Conservation (phyloP, 2,113 vertebrate genomes). For the Lampris megalopsis region DNA sequence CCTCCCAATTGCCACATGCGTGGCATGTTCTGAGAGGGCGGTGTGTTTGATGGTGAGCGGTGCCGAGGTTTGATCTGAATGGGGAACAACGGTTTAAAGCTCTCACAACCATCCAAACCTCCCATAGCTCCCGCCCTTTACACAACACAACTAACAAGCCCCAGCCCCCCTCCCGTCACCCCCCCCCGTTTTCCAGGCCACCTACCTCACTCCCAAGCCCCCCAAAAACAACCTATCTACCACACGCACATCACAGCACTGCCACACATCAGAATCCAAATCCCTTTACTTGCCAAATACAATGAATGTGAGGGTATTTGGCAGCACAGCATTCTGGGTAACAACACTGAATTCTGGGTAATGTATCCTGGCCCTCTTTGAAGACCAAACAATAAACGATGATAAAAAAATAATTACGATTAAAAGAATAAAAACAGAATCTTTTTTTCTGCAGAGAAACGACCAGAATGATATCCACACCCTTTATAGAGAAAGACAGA, state of each 20-base stretch:
- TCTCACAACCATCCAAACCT: conserved; percentile 54
- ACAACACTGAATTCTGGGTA: too few relatives aligned
- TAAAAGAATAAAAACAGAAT: too few relatives aligned
- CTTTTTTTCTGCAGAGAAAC: too few relatives aligned
- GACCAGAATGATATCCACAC: too few relatives aligned
- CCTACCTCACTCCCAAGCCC: conserved; percentile 18
- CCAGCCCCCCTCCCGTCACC: conserved; percentile 22
- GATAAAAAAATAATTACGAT: too few relatives aligned
- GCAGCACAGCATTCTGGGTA: too few relatives aligned
- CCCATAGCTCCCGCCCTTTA: conserved; percentile 17
- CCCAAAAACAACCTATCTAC: too few relatives aligned
- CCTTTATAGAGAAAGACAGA: too few relatives aligned
- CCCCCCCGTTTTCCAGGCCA: conserved; percentile 44
- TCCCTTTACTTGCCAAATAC: conserved; percentile 4
- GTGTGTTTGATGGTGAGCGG: conserved; percentile 84
- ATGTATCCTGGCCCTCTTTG: too few relatives aligned
- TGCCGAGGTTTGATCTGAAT: conserved; percentile 78
- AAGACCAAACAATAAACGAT: too few relatives aligned
- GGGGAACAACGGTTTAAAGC: conserved; percentile 70
- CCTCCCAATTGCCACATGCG: conserved; percentile 69
- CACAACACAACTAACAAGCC: background rate
- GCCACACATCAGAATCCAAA: background rate
- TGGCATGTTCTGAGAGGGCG: conserved; percentile 80
- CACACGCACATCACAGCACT: conserved; percentile 15
- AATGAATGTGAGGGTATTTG: background rate